Percentiles rank a stretch among this genome's conserved stretches.
These are phyloP conservation scores for Meandrusa payeni DNA, from an alignment of 2,888 invertebrate species.

Conservation along the genomic window DNA sequence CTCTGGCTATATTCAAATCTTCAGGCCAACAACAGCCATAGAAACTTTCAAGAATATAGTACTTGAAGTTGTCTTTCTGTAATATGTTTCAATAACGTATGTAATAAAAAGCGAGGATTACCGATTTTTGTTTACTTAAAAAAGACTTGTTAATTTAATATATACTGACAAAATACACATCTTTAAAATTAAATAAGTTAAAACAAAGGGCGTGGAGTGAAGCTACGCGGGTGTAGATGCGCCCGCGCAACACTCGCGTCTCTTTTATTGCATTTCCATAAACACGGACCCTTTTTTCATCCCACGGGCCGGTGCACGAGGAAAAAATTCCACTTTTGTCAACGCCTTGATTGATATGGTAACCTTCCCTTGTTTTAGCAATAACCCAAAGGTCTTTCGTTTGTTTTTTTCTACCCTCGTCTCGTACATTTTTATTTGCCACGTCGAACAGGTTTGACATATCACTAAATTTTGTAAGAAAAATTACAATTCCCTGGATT, in stretches of 20 bases:
- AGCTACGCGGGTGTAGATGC: conserved; percentile 37
- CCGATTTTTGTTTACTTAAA: no score
- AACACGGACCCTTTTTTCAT: conserved; percentile 71
- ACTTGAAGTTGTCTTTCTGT: no score
- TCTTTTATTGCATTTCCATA: conserved; percentile 70
- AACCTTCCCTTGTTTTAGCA: conserved; percentile 79
- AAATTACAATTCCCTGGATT: conserved; percentile 72
- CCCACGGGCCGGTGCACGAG: conserved; percentile 49
- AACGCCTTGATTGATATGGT: conserved; percentile 78
- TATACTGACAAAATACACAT: no score
- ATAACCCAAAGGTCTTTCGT: conserved; percentile 63
- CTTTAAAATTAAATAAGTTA: conserved; percentile 1
- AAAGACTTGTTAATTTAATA: no score
- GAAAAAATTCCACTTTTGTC: conserved; percentile 73
- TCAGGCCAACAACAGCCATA: no score
- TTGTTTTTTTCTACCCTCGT: conserved; percentile 50
- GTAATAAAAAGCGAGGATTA: no score
- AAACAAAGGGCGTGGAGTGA: conserved; percentile 27
- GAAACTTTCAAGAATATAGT: no score
- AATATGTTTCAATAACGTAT: no score
- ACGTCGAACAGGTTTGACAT: conserved; percentile 76
- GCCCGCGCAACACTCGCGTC: conserved; percentile 45
- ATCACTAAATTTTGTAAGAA: conserved; percentile 79
- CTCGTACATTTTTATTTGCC: conserved; percentile 75
- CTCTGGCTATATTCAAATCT: no score